Evolutionary conservation across 53 echinoderm and acorn worm species (phyloP).

Genomic region (Astropecten irregularis): DNA sequence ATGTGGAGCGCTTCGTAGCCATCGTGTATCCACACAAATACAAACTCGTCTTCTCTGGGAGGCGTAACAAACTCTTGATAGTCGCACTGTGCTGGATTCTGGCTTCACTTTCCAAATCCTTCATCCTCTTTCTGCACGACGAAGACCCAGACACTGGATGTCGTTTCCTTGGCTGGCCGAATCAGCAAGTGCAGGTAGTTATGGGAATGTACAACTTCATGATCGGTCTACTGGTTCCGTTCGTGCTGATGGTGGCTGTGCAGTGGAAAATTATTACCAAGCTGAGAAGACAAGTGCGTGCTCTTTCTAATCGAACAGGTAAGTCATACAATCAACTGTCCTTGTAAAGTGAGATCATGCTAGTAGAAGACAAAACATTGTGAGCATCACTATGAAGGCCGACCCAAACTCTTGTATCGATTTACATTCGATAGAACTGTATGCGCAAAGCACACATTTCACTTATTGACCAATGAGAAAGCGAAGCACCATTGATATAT

Average conservation of each 20-base stretch:
- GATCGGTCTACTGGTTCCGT: background rate
- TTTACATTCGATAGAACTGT: background rate
- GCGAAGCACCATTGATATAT: background rate
- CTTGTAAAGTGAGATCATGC: too few relatives aligned
- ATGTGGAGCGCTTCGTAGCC: conserved; percentile 52
- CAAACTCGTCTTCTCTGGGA: conserved; percentile 66
- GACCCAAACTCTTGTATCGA: background rate
- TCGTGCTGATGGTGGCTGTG: background rate
- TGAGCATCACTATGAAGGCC: too few relatives aligned
- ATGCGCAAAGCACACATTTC: background rate
- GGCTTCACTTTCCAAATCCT: background rate
- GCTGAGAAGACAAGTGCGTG: background rate
- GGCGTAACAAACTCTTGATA: conserved; percentile 22
- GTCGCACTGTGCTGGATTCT: conserved; percentile 18
- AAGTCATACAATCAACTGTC: background rate
- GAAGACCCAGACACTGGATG: background rate
- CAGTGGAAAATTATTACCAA: conserved; percentile 18
- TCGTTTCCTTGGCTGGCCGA: conserved; percentile 26
- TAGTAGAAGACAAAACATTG: background rate
- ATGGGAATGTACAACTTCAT: background rate
- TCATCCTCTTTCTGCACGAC: conserved; percentile 1
- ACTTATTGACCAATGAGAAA: background rate
- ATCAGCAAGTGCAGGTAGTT: background rate
- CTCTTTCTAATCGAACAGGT: background rate
- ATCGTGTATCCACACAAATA: conserved; percentile 77